These are phyloP conservation scores for Folsomia manolachei DNA, from an alignment of 2,888 invertebrate genomes.

Conservation along the genomic window DNA sequence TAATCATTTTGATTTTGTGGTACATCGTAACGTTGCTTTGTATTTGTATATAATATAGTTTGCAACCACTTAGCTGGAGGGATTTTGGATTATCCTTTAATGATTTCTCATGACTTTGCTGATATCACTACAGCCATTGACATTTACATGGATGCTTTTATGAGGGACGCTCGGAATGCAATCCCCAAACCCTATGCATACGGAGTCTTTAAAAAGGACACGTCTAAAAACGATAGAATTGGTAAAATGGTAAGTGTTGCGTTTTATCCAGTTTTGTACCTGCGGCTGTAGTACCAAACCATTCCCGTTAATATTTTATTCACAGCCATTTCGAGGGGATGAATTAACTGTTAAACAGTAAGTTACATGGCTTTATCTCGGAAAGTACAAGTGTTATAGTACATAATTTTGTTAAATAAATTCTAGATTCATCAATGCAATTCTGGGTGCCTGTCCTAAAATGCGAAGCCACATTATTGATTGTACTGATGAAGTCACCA, in stretches of 20 bases:
- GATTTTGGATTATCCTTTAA: constrained; percentile 46
- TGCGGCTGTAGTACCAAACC: too few relatives aligned
- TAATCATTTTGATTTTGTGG: neutral
- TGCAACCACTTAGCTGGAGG: constrained; percentile 49
- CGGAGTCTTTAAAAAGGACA: constrained; percentile 37
- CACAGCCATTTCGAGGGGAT: constrained; percentile 50
- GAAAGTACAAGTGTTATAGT: neutral
- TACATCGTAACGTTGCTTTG: neutral
- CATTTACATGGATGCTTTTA: constrained; percentile 48
- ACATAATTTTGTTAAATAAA: neutral
- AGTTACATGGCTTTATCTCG: neutral
- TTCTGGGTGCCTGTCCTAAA: constrained; percentile 44
- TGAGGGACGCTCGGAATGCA: constrained; percentile 33
- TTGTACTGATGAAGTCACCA: constrained; percentile 46
- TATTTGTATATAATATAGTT: constrained; percentile 24
- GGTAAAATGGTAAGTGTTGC: too few relatives aligned
- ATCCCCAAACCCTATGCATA: constrained; percentile 44
- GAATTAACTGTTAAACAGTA: constrained; percentile 46
- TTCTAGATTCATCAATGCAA: constrained; percentile 42
- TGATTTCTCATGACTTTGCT: constrained; percentile 50
- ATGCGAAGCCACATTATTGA: constrained; percentile 46
- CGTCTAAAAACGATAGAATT: constrained; percentile 42
- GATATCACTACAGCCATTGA: constrained; percentile 50
- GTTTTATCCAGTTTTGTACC: too few relatives aligned
- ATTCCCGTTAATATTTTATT: too few relatives aligned